Evolutionary conservation across 2,113 vertebrate genomes (phyloP).

Genomic region (Pithys albifrons): DNA sequence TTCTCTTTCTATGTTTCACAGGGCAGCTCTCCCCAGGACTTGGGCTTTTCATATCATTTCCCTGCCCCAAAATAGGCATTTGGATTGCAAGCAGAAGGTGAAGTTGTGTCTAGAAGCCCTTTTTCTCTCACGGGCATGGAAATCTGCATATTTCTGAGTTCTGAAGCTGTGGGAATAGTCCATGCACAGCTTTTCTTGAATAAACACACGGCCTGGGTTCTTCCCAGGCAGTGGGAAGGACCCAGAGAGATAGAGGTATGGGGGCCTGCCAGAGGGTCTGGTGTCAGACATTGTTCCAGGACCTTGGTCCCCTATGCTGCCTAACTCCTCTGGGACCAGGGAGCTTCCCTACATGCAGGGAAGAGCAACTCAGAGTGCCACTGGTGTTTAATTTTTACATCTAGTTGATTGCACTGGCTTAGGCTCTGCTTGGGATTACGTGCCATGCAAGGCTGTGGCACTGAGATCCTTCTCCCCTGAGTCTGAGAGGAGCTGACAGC

Average conservation of each 20-base stretch:
- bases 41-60: not conserved
- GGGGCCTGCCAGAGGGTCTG: not conserved
- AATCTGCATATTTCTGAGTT: not conserved
- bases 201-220: not conserved
- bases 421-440: not conserved
- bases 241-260: not conserved
- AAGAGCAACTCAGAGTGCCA: not conserved
- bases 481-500: not conserved
- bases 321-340: not conserved
- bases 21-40: not conserved
- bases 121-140: not conserved
- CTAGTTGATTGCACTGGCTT: not conserved
- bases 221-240: not conserved
- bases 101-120: not conserved
- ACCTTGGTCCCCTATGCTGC: not conserved
- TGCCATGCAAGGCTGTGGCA: not conserved
- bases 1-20: not conserved
- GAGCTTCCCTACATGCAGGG: not conserved
- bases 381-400: not conserved
- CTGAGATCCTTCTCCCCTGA: not conserved
- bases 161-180: not conserved
- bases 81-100: not conserved
- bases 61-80: not conserved
- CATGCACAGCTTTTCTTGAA: not conserved
- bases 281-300: not conserved